These are phyloP conservation scores for Plectropomus leopardus DNA, from an alignment of 2,113 vertebrate genomes.

Conservation along the genomic window DNA sequence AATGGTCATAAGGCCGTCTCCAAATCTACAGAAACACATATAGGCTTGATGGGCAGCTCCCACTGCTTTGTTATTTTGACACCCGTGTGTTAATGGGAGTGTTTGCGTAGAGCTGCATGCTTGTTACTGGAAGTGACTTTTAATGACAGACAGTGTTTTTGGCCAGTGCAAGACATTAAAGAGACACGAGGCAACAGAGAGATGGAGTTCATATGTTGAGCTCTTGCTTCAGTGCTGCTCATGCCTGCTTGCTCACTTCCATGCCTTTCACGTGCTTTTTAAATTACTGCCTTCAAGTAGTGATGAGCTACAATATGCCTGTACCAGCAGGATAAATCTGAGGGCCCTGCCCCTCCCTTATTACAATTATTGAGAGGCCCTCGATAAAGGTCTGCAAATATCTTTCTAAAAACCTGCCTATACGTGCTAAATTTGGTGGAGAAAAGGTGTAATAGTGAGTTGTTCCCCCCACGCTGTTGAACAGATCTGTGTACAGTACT, in stretches of 20 bases:
- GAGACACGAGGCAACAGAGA: neutral
- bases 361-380: too few species aligned
- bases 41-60: neutral
- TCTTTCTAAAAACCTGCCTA: too few species aligned
- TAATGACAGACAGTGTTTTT: constrained; percentile 5
- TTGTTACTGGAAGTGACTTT: constrained; percentile 22
- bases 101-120: neutral
- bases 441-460: too few species aligned
- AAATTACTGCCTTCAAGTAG: too few species aligned
- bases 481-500: too few species aligned
- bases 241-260: neutral
- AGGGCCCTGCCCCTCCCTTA: too few species aligned
- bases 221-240: neutral
- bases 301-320: too few species aligned
- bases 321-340: too few species aligned
- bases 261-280: neutral
- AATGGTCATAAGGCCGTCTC: neutral
- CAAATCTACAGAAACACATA: constrained; percentile 28
- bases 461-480: too few species aligned
- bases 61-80: constrained; percentile 37
- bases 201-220: constrained; percentile 38
- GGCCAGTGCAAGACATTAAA: neutral
- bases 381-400: too few species aligned
- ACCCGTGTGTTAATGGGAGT: constrained; percentile 49
- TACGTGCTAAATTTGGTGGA: too few species aligned